Conservation (phyloP, 2,888 invertebrate genomes). For the Auanema sp. region DNA sequence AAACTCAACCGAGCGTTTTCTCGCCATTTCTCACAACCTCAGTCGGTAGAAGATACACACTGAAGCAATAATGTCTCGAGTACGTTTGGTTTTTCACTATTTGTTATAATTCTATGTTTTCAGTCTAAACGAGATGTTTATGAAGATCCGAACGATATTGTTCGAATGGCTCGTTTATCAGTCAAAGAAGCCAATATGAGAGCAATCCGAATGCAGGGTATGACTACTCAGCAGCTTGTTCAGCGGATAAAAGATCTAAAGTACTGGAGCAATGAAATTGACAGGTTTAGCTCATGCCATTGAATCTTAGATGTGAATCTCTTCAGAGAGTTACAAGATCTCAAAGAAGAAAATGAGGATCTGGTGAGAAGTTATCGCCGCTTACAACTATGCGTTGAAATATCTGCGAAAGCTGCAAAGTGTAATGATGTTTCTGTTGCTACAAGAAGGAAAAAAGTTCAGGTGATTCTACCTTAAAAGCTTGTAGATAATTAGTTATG, state of each 20-base stretch:
- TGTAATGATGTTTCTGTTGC: slow-evolving; percentile 55
- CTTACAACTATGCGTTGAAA: slow-evolving; percentile 45
- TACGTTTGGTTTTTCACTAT: no score
- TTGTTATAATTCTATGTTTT: no score
- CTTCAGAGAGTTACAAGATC: slow-evolving; percentile 51
- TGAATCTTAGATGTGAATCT: neutral
- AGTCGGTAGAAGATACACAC: no score
- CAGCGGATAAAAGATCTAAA: slow-evolving; percentile 59
- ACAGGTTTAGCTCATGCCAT: slow-evolving; percentile 32
- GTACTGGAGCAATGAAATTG: slow-evolving; percentile 62
- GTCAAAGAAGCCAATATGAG: slow-evolving; percentile 61
- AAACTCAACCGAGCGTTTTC: no score
- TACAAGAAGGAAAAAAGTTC: slow-evolving; percentile 55
- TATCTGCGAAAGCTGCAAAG: slow-evolving; percentile 37
- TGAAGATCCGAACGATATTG: slow-evolving; percentile 59
- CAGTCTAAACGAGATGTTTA: slow-evolving; percentile 15
- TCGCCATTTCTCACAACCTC: no score
- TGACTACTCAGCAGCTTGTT: slow-evolving; percentile 57
- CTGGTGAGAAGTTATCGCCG: slow-evolving; percentile 49
- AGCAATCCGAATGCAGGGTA: slow-evolving; percentile 55
- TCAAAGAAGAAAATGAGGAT: slow-evolving; percentile 59
- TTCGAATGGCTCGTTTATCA: slow-evolving; percentile 55
- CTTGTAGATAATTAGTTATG: no score
- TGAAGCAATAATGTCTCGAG: no score
- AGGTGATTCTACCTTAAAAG: slow-evolving; percentile 22